These are phyloP conservation scores for Spermophilus dauricus DNA, from an alignment of 2,113 vertebrate genomes.

Conservation along the genomic window DNA sequence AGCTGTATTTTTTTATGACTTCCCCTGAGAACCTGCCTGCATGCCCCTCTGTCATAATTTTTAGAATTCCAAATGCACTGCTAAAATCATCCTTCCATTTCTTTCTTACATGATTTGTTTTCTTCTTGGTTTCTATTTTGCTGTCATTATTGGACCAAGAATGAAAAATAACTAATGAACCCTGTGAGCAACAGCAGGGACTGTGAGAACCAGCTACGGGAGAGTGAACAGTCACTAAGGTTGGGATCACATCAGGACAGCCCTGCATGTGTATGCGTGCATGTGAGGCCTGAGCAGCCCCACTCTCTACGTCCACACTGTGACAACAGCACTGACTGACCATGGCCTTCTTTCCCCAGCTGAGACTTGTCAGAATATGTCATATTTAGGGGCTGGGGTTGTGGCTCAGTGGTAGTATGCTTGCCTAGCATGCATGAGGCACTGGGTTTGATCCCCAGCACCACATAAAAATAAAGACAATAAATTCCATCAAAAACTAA, in stretches of 20 bases:
- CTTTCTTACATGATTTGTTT: background rate
- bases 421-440: too few species aligned
- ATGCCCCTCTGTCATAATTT: background rate
- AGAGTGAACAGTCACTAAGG: background rate
- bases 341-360: background rate
- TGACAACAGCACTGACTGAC: background rate
- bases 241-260: background rate
- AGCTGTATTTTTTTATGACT: background rate
- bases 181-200: background rate
- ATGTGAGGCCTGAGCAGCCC: rapidly evolving
- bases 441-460: too few species aligned
- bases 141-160: background rate
- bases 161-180: background rate
- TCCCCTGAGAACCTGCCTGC: background rate
- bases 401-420: too few species aligned
- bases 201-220: background rate
- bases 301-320: rapidly evolving
- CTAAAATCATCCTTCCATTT: background rate
- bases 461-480: too few species aligned
- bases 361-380: background rate
- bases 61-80: background rate
- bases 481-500: too few species aligned
- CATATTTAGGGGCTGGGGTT: background rate
- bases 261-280: rapidly evolving
- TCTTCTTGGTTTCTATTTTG: background rate